These are phyloP conservation scores for Amaurobius ferox DNA, from an alignment of 2,888 invertebrate genomes.

Conservation along the genomic window DNA sequence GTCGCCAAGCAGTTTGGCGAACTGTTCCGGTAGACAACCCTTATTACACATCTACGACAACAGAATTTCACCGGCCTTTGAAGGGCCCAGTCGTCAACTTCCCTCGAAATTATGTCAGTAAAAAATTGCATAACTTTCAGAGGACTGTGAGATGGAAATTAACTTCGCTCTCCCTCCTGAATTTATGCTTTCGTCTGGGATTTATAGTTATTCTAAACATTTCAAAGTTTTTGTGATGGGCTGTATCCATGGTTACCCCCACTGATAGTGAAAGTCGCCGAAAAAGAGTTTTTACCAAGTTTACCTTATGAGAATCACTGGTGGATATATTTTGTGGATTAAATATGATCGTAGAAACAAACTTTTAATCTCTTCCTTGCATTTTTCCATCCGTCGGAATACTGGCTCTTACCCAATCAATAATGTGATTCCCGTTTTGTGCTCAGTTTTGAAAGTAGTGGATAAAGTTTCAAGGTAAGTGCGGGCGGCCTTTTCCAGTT, in stretches of 20 bases:
- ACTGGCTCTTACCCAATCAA: too few species aligned
- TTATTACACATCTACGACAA: conserved; percentile 69
- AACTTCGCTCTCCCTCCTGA: background rate
- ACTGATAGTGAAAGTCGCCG: background rate
- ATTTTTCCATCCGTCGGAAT: too few species aligned
- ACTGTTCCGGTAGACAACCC: conserved; percentile 36
- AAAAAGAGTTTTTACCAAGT: background rate
- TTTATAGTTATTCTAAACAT: background rate
- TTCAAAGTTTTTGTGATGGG: conserved; percentile 1
- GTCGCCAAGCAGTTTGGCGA: conserved; percentile 8
- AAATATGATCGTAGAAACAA: background rate
- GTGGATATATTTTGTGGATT: conserved; percentile 3
- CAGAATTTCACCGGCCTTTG: conserved; percentile 56
- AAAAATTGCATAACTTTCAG: conserved; percentile 6
- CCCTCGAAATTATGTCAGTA: conserved; percentile 18
- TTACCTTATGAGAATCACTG: background rate
- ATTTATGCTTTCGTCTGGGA: background rate
- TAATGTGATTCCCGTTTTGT: background rate
- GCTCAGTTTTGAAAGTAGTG: background rate
- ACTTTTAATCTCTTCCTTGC: too few species aligned
- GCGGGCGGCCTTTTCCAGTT: too few species aligned
- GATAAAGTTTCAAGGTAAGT: background rate
- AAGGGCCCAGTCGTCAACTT: conserved; percentile 40
- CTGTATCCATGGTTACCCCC: conserved; percentile 2
- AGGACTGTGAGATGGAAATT: background rate